Conservation (phyloP, 2,888 invertebrate genomes). For the Drosophila kambysellisi region DNA sequence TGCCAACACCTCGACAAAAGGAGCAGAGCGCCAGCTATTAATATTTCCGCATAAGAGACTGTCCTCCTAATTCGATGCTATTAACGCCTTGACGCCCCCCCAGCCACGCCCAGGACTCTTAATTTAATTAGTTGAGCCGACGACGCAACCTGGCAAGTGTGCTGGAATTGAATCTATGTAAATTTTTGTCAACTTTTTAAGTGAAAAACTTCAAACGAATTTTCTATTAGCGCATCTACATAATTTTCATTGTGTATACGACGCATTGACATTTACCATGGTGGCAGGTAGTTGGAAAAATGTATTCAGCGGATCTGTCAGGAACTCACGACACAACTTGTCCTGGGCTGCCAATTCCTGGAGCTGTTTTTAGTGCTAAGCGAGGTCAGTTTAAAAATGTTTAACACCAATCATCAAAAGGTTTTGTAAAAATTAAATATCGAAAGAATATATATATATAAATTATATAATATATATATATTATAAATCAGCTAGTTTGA, state of each 20-base stretch:
- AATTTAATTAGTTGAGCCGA: conserved; percentile 69
- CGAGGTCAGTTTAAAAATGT: not conserved
- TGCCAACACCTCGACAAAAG: conserved; percentile 61
- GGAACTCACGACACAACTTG: not conserved
- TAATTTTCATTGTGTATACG: conserved; percentile 55
- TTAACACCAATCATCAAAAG: not conserved
- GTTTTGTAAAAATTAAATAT: too few relatives aligned
- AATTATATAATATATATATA: too few relatives aligned
- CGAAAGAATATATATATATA: too few relatives aligned
- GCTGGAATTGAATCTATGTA: conserved; percentile 58
- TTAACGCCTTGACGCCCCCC: conserved; percentile 73
- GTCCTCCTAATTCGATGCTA: conserved; percentile 63
- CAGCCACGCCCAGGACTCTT: conserved; percentile 67
- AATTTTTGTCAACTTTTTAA: conserved; percentile 72
- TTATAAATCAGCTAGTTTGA: not conserved
- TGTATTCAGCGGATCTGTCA: not conserved
- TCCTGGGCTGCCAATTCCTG: too few relatives aligned
- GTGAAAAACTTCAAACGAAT: conserved; percentile 72
- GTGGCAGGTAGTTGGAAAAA: conserved; percentile 12
- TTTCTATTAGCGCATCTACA: conserved; percentile 55
- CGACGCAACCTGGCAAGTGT: conserved; percentile 33
- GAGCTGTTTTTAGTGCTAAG: not conserved
- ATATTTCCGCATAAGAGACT: conserved; percentile 36
- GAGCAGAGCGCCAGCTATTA: conserved; percentile 41
- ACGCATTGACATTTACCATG: conserved; percentile 21